These are phyloP conservation scores for Ricordea florida DNA, from an alignment of 92 coral and sea anemone species.

Conservation along the genomic window DNA sequence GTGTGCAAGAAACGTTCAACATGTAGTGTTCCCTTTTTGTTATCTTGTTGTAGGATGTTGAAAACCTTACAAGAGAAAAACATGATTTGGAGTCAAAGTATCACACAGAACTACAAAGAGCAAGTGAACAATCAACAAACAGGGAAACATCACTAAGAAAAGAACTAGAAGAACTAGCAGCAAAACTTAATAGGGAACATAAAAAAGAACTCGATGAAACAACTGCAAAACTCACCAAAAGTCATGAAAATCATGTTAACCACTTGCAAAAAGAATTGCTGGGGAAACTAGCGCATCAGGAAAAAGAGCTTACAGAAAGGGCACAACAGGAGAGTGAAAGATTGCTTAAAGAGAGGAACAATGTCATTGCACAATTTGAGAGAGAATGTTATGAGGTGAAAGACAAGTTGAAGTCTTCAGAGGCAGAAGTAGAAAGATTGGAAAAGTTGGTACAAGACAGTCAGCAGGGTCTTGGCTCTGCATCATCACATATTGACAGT, in stretches of 20 bases:
- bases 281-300: slow-evolving; percentile 36
- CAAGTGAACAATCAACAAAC: slow-evolving; percentile 77
- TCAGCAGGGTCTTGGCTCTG: slow-evolving; percentile 94
- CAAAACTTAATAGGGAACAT: slow-evolving; percentile 64
- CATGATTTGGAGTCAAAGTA: slow-evolving; percentile 81
- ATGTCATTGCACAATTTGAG: slow-evolving; percentile 69
- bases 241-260: slow-evolving; percentile 52
- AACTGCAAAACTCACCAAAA: slow-evolving; percentile 36
- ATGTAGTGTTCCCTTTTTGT: too few species aligned
- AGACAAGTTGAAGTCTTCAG: slow-evolving; percentile 59
- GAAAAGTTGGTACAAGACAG: slow-evolving; percentile 75
- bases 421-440: slow-evolving; percentile 69
- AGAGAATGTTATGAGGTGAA: slow-evolving; percentile 64
- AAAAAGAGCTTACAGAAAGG: slow-evolving; percentile 48
- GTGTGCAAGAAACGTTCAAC: too few species aligned
- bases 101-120: slow-evolving; percentile 65
- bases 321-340: slow-evolving; percentile 66
- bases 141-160: slow-evolving; percentile 68
- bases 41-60: slow-evolving; percentile 60
- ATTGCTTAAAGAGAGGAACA: slow-evolving; percentile 65
- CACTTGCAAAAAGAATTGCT: slow-evolving; percentile 63
- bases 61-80: slow-evolving; percentile 72
- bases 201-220: slow-evolving; percentile 65
- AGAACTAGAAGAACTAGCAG: slow-evolving; percentile 73
- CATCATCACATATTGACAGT: slow-evolving; percentile 76